Evolutionary conservation across 2,888 invertebrate species (phyloP), one percentile per base, ranked within the genome.

Genomic region (Diloba caeruleocephala): DNA sequence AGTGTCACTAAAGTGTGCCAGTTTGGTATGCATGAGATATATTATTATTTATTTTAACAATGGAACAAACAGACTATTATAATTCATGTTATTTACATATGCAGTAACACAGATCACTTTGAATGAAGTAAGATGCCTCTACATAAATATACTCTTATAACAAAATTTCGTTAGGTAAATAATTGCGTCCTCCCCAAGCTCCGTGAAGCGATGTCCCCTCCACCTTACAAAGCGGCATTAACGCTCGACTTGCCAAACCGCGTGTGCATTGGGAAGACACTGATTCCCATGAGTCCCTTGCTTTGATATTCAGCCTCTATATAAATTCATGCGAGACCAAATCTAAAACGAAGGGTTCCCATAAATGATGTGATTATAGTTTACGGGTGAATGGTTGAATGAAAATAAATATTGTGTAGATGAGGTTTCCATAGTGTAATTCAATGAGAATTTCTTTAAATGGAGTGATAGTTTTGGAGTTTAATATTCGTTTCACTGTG

Each of bases 271-370:
- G 39, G 36, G 14, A 53, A 52, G 61, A 67, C 38, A 61, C 63
- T 62, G 54, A 70, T 62, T 51, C 51, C 23, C 44, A 28, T 48
- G 48, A 50, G 55, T 12, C 49, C 48, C 32, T 9, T 9, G 69
- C 58, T 72, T 60, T 66, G 70, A 73, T 62, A 70, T 66, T 56
- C 53, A 56, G 36, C 36, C 55, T 36, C 26, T 39, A 58, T 67
- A 63, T 64, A 60, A 62, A 65, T 56, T 68, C 34, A 53, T 58
- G 46, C 46, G 33, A 21, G 7, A 21, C 17, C 42, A 37, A 8
- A 52, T 38, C 29, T 15, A 34, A 61, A 51, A 53, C 2, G 21
- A 4, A 5, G 21, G 59, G 48, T 56, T 41, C 26, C 45, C 34
- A 52, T 53, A 54, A 60, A 57, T 65, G 60, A 71, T 68, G 42